phyloP scores from a whole-genome alignment of 2,113 vertebrate genomes.

The Acrocephalus arundinaceus region DNA sequence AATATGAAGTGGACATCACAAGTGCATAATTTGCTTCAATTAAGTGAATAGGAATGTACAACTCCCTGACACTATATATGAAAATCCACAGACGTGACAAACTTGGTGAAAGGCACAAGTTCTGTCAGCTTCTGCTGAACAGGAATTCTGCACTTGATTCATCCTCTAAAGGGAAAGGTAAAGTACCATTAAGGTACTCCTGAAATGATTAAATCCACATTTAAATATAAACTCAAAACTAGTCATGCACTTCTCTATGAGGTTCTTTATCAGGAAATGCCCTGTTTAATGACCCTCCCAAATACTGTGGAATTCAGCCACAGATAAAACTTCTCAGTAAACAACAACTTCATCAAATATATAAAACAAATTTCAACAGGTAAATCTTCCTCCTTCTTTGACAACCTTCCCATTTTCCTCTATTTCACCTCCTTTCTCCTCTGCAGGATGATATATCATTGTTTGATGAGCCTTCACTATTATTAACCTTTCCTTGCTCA shows the following conservation, averaged over 20 bases:
- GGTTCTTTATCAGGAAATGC: background rate
- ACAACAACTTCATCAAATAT: background rate
- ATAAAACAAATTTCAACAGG: background rate
- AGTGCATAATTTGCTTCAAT: background rate
- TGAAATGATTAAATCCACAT: background rate
- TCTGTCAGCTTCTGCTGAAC: background rate
- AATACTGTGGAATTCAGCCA: background rate
- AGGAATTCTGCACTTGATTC: background rate
- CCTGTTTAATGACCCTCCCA: background rate
- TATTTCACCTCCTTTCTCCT: background rate
- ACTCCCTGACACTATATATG: background rate
- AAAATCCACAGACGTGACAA: background rate
- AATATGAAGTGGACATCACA: background rate
- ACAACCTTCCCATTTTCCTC: background rate
- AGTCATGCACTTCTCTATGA: background rate
- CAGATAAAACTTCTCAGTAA: background rate
- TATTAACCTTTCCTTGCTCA: background rate
- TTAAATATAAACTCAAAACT: background rate
- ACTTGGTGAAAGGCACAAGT: background rate
- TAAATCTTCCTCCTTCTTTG: background rate
- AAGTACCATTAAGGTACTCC: background rate
- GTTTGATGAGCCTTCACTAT: background rate
- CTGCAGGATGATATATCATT: background rate
- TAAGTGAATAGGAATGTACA: background rate
- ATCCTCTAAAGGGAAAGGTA: background rate